Evolutionary conservation across 2,888 invertebrate genomes (phyloP), one percentile per base, ranked within the genome.

Genomic region (Uropetala carovei): DNA sequence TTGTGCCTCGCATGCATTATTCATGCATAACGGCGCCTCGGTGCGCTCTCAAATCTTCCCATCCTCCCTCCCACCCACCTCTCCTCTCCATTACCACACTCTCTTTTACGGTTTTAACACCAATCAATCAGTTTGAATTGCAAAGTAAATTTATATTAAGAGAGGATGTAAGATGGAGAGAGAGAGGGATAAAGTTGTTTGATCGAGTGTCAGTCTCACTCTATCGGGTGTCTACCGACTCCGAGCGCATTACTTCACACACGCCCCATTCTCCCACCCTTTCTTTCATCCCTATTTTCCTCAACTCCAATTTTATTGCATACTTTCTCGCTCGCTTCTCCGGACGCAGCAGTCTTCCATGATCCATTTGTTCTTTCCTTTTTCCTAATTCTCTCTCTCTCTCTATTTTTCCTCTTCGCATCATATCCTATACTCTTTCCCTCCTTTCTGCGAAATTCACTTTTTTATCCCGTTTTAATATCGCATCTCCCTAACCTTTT

Each of bases 91-190:
- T 43, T 16, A 43, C 56, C 43, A 16, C 27, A 43, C 83, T 9
- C 43, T 10, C n/a, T 43, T 56, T 57, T 16, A 43, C 56, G 56
- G 43, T 56, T 82, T 30, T 56, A 83, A 83, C 43, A 56, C 83
- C 43, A 83, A 57, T 57, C 83, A 83, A 83, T 83, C 56, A 43
- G n/a, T 83, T 83, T 83, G 83, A 85, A 58, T 85, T 22, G 59
- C 27, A 14, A 9, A 83, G 83, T 83, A n/a, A 85, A 85, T 75
- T 75, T 18, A 75, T 75, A 75, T 75, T 22, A 75, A 27, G 75
- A 75, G 75, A 27, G 11, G 11, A 1, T 27, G 75, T 75, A 27
- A 14, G 75, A 27, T 13, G 13, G 43, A 43, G 43, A 43, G 43
- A 75, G 75, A 75, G 75, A 43, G 57, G 13, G 57, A 58, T 57